Percentiles rank a stretch among this genome's conserved stretches.
phyloP scores from a whole-genome alignment of 1,140 invertebrate species.

The Gryllus bimaculatus region DNA sequence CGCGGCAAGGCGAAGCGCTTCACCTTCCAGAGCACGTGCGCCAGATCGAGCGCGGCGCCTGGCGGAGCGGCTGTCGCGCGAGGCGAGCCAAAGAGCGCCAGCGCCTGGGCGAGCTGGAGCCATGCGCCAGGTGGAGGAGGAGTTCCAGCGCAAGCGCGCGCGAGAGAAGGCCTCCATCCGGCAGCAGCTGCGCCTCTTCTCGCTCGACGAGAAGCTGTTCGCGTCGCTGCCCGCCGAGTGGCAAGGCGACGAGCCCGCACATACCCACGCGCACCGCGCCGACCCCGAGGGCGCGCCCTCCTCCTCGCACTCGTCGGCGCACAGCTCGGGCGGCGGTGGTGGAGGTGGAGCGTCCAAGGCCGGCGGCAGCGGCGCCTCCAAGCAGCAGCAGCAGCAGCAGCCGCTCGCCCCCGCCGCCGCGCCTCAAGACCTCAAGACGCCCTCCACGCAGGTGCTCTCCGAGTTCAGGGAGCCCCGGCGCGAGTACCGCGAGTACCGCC shows the following conservation, averaged over 20 bases:
- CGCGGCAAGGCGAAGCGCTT: slow-evolving; percentile 44
- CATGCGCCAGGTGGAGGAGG: slow-evolving; percentile 63
- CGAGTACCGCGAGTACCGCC: slow-evolving; percentile 43
- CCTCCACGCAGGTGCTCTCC: slow-evolving; percentile 29
- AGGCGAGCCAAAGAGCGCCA: slow-evolving; percentile 63
- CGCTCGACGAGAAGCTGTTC: slow-evolving; percentile 37
- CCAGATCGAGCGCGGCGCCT: slow-evolving; percentile 59
- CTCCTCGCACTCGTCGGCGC: slow-evolving; percentile 33
- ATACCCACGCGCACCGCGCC: slow-evolving; percentile 31
- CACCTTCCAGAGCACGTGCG: slow-evolving; percentile 72
- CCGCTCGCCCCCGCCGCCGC: too few relatives aligned
- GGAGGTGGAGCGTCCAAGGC: too few relatives aligned
- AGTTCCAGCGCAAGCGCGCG: slow-evolving; percentile 62
- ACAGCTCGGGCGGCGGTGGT: slow-evolving; percentile 11
- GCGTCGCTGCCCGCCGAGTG: slow-evolving; percentile 28
- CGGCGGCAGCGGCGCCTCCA: neutral
- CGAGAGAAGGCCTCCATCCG: slow-evolving; percentile 56
- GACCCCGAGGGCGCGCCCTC: slow-evolving; percentile 54
- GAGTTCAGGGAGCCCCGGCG: slow-evolving; percentile 37
- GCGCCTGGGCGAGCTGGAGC: slow-evolving; percentile 62
- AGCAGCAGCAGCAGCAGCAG: slow-evolving; percentile 21
- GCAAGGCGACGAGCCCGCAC: slow-evolving; percentile 23
- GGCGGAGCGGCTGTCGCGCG: slow-evolving; percentile 60
- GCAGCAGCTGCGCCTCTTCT: slow-evolving; percentile 59
- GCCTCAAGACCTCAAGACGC: slow-evolving; percentile 10